Conservation (phyloP, 1,140 invertebrate genomes). For the Caenorhabditis inopinata region DNA sequence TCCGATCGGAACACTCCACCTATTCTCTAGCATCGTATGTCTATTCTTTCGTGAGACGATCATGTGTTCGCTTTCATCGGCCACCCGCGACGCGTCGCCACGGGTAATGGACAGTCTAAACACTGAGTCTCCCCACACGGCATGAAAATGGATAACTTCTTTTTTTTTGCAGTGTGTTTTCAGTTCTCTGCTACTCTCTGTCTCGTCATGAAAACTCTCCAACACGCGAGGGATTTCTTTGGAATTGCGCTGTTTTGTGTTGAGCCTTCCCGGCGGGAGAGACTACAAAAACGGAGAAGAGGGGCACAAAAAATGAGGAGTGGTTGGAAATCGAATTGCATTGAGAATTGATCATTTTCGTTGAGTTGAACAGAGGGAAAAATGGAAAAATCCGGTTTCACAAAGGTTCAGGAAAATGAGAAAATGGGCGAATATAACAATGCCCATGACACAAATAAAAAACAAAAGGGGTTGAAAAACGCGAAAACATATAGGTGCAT, state of each 20-base stretch:
- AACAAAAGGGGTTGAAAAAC: too few relatives aligned
- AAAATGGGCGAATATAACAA: too few relatives aligned
- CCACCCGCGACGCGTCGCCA: neutral
- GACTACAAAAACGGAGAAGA: neutral
- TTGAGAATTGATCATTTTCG: too few relatives aligned
- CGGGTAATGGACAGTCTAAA: constrained; percentile 28
- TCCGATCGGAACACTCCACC: neutral
- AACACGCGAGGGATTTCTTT: too few relatives aligned
- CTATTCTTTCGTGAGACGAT: neutral
- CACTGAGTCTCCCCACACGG: neutral
- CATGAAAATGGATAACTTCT: too few relatives aligned
- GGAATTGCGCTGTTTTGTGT: too few relatives aligned
- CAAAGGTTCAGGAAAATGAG: neutral
- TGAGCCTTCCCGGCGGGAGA: too few relatives aligned
- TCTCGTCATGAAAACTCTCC: too few relatives aligned
- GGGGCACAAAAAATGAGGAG: neutral
- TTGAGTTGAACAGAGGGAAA: neutral
- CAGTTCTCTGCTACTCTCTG: too few relatives aligned
- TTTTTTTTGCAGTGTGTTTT: too few relatives aligned
- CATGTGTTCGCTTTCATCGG: neutral
- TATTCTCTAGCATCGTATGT: neutral
- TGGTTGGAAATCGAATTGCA: neutral
- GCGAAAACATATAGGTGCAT: too few relatives aligned
- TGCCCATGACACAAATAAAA: too few relatives aligned
- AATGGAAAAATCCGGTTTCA: neutral